Percentiles rank a stretch among this genome's conserved stretches.
These are phyloP conservation scores for Agriotes lineatus DNA, from an alignment of 2,888 invertebrate genomes.

Conservation along the genomic window DNA sequence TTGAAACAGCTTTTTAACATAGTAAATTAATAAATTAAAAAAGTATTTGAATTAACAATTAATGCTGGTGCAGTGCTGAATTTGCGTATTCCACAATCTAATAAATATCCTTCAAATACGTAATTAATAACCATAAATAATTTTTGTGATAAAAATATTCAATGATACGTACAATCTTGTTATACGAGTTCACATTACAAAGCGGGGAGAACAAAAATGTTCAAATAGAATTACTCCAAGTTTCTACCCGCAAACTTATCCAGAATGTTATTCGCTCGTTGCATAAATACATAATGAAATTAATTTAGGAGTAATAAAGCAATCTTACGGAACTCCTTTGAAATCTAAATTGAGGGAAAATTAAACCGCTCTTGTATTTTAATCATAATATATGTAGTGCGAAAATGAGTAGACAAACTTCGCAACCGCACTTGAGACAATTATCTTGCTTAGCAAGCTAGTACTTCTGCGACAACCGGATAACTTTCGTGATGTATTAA, in stretches of 20 bases:
- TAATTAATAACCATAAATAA: no score
- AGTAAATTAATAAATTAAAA: no score
- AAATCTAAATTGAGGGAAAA: conserved; percentile 16
- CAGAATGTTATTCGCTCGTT: not conserved
- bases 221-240: no score
- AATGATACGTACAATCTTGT: no score
- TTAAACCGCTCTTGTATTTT: not conserved
- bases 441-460: not conserved
- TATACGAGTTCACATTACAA: no score
- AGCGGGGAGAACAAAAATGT: no score
- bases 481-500: not conserved
- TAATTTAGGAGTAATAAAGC: conserved; percentile 12
- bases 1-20: no score
- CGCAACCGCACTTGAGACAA: not conserved
- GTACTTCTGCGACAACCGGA: not conserved
- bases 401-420: not conserved
- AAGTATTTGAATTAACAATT: no score
- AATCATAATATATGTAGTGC: conserved; percentile 14
- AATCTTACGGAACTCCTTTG: conserved; percentile 10
- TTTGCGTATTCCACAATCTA: no score
- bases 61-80: no score
- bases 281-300: conserved; percentile 14
- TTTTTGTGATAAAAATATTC: no score
- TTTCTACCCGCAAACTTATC: not conserved
- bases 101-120: no score